A percentile compares a stretch with the other conserved stretches of the same genome.
These are phyloP conservation scores for Orthosia incerta DNA, from an alignment of 2,888 invertebrate genomes.

Conservation along the genomic window DNA sequence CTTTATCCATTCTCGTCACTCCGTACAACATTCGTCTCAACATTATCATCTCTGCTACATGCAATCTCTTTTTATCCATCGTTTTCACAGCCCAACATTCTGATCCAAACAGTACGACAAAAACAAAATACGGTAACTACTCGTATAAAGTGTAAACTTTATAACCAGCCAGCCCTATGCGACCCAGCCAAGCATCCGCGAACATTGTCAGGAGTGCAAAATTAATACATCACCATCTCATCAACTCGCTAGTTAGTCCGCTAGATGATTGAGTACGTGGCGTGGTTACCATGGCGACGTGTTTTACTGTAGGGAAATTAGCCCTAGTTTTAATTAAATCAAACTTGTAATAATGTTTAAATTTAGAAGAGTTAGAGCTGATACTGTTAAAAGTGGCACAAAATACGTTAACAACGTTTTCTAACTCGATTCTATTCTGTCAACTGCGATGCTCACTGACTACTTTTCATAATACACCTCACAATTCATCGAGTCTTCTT, in stretches of 20 bases:
- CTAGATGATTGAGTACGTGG: slow-evolving; percentile 57
- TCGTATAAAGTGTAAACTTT: not conserved
- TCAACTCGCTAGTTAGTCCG: slow-evolving; percentile 56
- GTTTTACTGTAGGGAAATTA: slow-evolving; percentile 1
- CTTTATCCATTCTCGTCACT: too few relatives aligned
- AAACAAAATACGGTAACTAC: not conserved
- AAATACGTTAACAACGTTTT: too few relatives aligned
- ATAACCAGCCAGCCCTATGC: slow-evolving; percentile 42
- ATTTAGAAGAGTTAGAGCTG: not conserved
- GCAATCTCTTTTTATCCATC: too few relatives aligned
- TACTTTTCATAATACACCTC: too few relatives aligned
- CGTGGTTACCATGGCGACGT: slow-evolving; percentile 28
- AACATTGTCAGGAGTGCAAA: slow-evolving; percentile 68
- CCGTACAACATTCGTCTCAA: too few relatives aligned
- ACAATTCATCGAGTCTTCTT: too few relatives aligned
- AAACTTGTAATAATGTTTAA: not conserved
- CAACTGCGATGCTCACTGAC: too few relatives aligned
- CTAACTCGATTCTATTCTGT: too few relatives aligned
- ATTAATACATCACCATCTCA: slow-evolving; percentile 72
- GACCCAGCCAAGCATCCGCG: slow-evolving; percentile 50
- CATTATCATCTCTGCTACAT: too few relatives aligned
- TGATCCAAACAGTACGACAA: too few relatives aligned
- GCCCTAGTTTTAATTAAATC: not conserved
- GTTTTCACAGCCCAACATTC: too few relatives aligned
- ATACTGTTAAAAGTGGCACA: too few relatives aligned